Percentiles rank a stretch among this genome's conserved stretches.
Evolutionary conservation across 2,888 invertebrate species (phyloP).

Genomic region (Melanophora roralis): DNA sequence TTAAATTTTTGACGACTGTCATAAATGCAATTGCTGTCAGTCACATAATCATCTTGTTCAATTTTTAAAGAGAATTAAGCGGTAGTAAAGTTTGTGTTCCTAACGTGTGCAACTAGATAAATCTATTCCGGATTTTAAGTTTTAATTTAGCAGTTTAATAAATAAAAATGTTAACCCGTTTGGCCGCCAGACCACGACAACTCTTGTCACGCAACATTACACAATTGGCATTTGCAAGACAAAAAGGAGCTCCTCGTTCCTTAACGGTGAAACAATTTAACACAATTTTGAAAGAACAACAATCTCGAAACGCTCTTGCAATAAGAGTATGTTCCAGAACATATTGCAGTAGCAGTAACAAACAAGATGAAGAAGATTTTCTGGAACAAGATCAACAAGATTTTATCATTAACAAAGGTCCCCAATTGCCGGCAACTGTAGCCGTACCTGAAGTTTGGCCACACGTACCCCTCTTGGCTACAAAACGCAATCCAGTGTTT

Average conservation of each 20-base stretch:
- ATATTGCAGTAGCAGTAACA: conserved; percentile 63
- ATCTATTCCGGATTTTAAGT: conserved; percentile 21
- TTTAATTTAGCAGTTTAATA: not conserved
- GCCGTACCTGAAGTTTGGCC: conserved; percentile 98
- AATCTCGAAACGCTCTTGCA: conserved; percentile 27
- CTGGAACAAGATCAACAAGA: conserved; percentile 62
- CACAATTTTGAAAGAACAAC: conserved; percentile 43
- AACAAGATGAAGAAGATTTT: conserved; percentile 64
- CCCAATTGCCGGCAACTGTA: conserved; percentile 87
- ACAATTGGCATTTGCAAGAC: conserved; percentile 43
- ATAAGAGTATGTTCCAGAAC: conserved; percentile 61
- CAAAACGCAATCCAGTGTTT: conserved; percentile 96
- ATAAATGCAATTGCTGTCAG: not conserved
- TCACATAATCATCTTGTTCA: conserved; percentile 42
- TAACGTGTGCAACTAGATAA: conserved; percentile 28
- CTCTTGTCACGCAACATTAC: conserved; percentile 58
- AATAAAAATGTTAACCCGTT: conserved; percentile 65
- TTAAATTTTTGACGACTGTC: conserved; percentile 34
- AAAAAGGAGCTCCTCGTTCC: conserved; percentile 28
- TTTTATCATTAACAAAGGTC: conserved; percentile 67
- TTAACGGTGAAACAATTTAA: conserved; percentile 43
- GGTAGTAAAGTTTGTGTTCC: not conserved
- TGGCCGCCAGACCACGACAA: conserved; percentile 52
- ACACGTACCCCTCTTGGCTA: conserved; percentile 95
- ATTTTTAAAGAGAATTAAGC: conserved; percentile 28